phyloP scores from a whole-genome alignment of 1,140 invertebrate genomes.

The Brachionus rubens region DNA sequence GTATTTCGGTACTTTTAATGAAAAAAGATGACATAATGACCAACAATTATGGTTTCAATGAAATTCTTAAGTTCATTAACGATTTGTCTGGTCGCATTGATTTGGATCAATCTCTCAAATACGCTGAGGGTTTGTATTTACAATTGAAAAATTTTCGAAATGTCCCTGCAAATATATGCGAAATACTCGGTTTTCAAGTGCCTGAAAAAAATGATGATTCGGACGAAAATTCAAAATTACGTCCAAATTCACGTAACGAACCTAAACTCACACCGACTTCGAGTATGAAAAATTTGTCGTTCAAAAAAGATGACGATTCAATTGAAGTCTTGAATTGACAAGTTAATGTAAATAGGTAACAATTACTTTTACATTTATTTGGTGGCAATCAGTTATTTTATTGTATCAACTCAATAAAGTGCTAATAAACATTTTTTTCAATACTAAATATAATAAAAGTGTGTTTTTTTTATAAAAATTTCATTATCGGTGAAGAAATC shows the following conservation, averaged over 20 bases:
- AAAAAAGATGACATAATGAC: constrained; percentile 81
- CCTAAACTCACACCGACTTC: too few species aligned
- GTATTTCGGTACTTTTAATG: constrained; percentile 81
- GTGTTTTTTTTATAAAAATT: too few species aligned
- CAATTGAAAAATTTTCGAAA: constrained; percentile 14
- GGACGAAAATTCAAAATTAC: not conserved
- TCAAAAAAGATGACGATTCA: constrained; percentile 26
- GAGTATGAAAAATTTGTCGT: too few species aligned
- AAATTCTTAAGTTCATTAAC: constrained; percentile 68
- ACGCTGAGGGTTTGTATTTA: constrained; percentile 38
- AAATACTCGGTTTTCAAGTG: constrained; percentile 13
- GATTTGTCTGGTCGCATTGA: constrained; percentile 21
- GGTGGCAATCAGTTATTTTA: too few species aligned
- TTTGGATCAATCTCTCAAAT: constrained; percentile 27
- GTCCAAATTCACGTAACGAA: too few species aligned
- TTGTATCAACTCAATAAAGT: too few species aligned
- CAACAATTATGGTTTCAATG: constrained; percentile 86
- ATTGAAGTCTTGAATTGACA: not conserved
- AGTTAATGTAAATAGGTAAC: too few species aligned
- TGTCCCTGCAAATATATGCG: constrained; percentile 31
- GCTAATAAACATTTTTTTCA: too few species aligned
- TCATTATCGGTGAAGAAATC: too few species aligned
- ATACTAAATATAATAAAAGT: too few species aligned
- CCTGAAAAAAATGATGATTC: not conserved
- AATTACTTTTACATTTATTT: too few species aligned